Conservation (phyloP, 2,888 invertebrate species). For the Lepidocyrtinus sp. region DNA sequence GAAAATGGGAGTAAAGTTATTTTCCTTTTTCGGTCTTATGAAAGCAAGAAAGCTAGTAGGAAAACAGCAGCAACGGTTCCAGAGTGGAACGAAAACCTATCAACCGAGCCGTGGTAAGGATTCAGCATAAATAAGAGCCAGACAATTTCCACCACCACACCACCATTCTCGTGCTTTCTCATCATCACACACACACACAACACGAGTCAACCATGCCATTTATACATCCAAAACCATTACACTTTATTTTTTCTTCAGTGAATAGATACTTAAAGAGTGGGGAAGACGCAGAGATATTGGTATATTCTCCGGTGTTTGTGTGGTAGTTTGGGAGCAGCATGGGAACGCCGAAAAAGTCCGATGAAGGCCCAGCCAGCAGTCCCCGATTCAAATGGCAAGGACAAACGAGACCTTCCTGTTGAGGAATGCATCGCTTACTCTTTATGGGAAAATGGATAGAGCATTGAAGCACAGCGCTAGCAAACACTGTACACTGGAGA, state of each 20-base stretch:
- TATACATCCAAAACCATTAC: neutral
- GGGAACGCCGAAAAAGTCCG: constrained; percentile 55
- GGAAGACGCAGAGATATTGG: neutral
- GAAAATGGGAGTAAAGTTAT: constrained; percentile 2
- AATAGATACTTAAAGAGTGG: neutral
- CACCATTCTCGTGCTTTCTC: constrained; percentile 24
- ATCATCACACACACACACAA: neutral
- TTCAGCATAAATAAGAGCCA: constrained; percentile 31
- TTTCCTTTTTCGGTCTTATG: constrained; percentile 7
- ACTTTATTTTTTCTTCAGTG: neutral
- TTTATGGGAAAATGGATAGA: neutral
- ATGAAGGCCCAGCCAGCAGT: constrained; percentile 51
- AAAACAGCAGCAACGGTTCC: neutral
- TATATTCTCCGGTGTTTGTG: neutral
- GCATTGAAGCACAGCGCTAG: neutral
- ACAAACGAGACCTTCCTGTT: constrained; percentile 48
- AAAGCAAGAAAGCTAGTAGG: neutral
- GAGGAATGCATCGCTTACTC: constrained; percentile 23
- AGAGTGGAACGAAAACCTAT: constrained; percentile 27
- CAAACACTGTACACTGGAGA: neutral
- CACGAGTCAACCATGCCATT: constrained; percentile 18
- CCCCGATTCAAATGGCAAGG: constrained; percentile 56
- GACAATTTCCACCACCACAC: constrained; percentile 28
- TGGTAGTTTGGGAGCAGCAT: constrained; percentile 35
- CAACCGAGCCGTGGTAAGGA: constrained; percentile 41